Evolutionary conservation across 2,113 vertebrate species (phyloP).

Genomic region (Malurus cyaneus): DNA sequence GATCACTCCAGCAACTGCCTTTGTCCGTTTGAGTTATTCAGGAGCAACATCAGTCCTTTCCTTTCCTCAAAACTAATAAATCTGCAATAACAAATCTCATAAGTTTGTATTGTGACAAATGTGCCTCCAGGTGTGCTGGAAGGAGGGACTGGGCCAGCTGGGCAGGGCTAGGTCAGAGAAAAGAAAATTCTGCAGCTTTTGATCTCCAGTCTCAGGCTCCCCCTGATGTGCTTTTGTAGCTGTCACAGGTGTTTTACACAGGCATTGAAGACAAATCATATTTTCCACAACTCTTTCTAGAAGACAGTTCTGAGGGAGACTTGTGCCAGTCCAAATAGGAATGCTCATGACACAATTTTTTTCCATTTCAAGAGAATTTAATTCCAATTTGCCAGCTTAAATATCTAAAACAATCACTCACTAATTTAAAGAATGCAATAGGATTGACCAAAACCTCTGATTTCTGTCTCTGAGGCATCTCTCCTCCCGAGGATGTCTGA

Average conservation of each 20-base stretch:
- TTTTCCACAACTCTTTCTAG: not conserved
- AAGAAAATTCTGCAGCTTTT: not conserved
- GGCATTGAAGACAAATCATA: not conserved
- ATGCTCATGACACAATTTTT: accelerated
- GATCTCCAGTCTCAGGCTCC: not conserved
- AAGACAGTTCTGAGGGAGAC: not conserved
- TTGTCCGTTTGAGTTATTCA: not conserved
- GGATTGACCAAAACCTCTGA: not conserved
- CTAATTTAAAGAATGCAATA: not conserved
- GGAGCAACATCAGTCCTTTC: not conserved
- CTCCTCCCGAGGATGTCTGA: not conserved
- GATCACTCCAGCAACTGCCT: not conserved
- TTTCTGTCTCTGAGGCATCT: not conserved
- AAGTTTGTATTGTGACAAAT: not conserved
- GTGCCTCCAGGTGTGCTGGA: not conserved
- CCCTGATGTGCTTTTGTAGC: not conserved
- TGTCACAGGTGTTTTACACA: not conserved
- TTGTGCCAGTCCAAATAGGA: not conserved
- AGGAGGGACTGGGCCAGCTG: not conserved
- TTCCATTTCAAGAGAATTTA: accelerated
- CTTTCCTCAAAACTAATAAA: not conserved
- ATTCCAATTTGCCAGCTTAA: not conserved
- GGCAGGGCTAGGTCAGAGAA: not conserved
- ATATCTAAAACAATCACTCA: not conserved
- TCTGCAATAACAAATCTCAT: not conserved